Evolutionary conservation across 2,797 vertebrate genomes (phyloP).

Genomic region (Cygnus olor): DNA sequence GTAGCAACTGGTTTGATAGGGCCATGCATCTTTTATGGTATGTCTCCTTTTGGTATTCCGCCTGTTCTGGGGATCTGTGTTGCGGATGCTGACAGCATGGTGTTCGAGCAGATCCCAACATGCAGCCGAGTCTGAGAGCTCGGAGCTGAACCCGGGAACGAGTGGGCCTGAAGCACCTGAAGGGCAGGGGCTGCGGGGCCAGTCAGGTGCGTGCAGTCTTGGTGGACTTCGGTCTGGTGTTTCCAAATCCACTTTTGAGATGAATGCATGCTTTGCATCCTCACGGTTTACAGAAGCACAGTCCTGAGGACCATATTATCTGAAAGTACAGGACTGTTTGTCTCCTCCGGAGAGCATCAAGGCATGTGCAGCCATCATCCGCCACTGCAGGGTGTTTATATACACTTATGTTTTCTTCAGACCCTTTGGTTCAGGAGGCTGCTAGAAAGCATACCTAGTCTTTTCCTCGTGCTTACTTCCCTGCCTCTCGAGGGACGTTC

Average conservation of each 20-base stretch:
- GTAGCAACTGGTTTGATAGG: neutral
- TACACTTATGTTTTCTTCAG: neutral
- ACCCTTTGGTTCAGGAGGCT: neutral
- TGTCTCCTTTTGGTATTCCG: no score
- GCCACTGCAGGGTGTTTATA: neutral
- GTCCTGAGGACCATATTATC: neutral
- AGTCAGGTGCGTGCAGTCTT: neutral
- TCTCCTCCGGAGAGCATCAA: neutral
- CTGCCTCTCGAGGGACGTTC: neutral
- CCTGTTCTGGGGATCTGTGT: neutral
- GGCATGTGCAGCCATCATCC: neutral
- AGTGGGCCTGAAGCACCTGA: accelerated
- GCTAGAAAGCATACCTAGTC: neutral
- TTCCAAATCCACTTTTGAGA: neutral
- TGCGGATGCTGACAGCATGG: neutral
- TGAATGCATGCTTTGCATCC: neutral
- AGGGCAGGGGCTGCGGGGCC: neutral
- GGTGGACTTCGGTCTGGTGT: neutral
- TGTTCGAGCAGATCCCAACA: neutral
- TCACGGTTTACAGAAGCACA: accelerated
- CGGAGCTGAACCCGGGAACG: neutral
- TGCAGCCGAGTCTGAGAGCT: neutral
- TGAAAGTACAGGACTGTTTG: neutral
- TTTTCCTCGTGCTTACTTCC: neutral
- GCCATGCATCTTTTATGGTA: neutral